Conservation (phyloP, 2,888 invertebrate genomes). For the Agonopterix arenella region DNA sequence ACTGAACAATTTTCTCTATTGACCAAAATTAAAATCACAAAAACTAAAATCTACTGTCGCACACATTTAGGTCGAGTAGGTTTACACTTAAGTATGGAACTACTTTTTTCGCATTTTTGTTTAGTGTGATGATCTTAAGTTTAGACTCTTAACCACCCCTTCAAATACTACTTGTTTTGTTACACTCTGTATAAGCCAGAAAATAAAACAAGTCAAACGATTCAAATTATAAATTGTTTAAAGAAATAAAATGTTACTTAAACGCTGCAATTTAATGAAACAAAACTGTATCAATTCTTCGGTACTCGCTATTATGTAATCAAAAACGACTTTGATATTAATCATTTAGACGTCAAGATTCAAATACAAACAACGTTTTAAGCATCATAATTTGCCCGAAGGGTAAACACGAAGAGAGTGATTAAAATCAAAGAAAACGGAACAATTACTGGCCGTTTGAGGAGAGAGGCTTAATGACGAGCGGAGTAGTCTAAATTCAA, state of each 20-base stretch:
- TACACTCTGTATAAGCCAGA: too few species aligned
- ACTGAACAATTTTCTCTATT: too few species aligned
- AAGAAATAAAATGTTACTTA: not conserved
- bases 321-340: slow-evolving; percentile 54
- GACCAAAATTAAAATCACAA: too few species aligned
- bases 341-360: slow-evolving; percentile 44
- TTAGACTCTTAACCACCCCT: too few species aligned
- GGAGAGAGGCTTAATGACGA: slow-evolving; percentile 24
- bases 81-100: too few species aligned
- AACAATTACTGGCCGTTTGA: slow-evolving; percentile 30
- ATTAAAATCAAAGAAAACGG: slow-evolving; percentile 37
- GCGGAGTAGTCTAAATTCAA: slow-evolving; percentile 22
- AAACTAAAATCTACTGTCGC: too few species aligned
- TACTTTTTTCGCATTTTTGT: too few species aligned
- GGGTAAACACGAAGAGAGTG: slow-evolving; percentile 35
- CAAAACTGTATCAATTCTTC: slow-evolving; percentile 27
- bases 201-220: not conserved
- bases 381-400: slow-evolving; percentile 42
- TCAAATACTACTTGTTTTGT: too few species aligned
- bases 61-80: too few species aligned
- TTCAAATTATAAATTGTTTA: not conserved
- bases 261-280: slow-evolving; percentile 24
- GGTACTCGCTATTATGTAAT: slow-evolving; percentile 46
- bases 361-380: slow-evolving; percentile 53
- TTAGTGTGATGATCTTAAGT: too few species aligned